Conservation (phyloP, 2,113 vertebrate species). For the Thomomys bottae region DNA sequence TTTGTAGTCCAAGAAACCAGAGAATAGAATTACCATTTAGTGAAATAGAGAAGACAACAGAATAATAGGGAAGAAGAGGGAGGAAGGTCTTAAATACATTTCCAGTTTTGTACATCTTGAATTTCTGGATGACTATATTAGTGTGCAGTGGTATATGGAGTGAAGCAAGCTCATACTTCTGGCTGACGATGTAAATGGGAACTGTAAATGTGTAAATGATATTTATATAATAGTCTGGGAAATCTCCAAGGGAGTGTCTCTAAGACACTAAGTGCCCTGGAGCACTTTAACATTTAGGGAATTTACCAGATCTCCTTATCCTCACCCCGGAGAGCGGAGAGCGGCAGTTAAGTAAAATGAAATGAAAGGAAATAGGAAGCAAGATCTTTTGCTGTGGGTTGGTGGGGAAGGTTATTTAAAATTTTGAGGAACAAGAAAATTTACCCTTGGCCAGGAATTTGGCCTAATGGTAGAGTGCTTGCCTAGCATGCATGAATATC, state of each 20-base stretch:
- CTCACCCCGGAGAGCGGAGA: neutral
- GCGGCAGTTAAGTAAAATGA: neutral
- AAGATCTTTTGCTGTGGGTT: neutral
- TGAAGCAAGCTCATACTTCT: conserved; percentile 1
- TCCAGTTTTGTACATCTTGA: conserved; percentile 32
- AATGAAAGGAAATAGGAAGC: conserved; percentile 4
- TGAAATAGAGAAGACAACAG: neutral
- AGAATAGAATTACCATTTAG: neutral
- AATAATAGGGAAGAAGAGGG: neutral
- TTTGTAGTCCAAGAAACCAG: neutral
- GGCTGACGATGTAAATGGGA: neutral
- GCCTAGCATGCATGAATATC: too few relatives aligned
- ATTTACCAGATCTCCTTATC: neutral
- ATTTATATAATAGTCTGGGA: neutral
- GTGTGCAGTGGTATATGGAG: neutral
- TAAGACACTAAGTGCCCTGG: neutral
- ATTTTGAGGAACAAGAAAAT: neutral
- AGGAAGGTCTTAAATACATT: conserved; percentile 30
- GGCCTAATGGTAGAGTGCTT: too few relatives aligned
- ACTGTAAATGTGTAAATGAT: neutral
- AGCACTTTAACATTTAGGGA: neutral
- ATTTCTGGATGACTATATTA: conserved; percentile 43
- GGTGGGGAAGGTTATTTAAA: neutral
- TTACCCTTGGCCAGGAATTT: too few relatives aligned
- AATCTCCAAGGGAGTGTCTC: neutral